Evolutionary conservation across 2,797 vertebrate genomes (phyloP).

Genomic region (Nyctalus aviator): DNA sequence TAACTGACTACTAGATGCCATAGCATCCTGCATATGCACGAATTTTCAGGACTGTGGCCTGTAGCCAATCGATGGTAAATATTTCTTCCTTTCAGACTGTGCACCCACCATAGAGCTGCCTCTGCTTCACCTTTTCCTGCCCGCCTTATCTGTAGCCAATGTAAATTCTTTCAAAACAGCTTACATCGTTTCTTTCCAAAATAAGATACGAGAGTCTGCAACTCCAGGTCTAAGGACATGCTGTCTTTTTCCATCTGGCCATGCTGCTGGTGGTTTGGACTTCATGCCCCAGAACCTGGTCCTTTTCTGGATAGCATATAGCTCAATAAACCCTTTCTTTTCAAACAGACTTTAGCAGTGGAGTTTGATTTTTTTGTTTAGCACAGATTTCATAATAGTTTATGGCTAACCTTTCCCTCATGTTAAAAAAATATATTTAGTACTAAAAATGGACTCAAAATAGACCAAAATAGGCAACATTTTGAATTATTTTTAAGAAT

Average conservation of each 20-base stretch:
- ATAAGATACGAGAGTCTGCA: neutral
- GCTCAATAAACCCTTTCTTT: neutral
- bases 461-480: constrained; percentile 22
- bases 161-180: neutral
- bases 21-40: neutral
- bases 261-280: neutral
- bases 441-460: constrained; percentile 52
- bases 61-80: neutral
- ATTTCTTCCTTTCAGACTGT: neutral
- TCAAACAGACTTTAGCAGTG: neutral
- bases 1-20: neutral
- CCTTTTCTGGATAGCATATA: neutral
- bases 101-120: neutral
- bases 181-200: neutral
- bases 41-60: neutral
- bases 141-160: neutral
- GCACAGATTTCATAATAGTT: constrained; percentile 17
- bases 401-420: constrained; percentile 18
- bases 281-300: neutral
- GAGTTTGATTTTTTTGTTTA: neutral
- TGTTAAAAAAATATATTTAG: constrained; percentile 52
- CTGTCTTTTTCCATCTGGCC: neutral
- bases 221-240: neutral
- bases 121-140: neutral
- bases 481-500: constrained; percentile 49